These are phyloP conservation scores for Chaetodon trifascialis DNA, from an alignment of 2,113 vertebrate species.

Conservation along the genomic window DNA sequence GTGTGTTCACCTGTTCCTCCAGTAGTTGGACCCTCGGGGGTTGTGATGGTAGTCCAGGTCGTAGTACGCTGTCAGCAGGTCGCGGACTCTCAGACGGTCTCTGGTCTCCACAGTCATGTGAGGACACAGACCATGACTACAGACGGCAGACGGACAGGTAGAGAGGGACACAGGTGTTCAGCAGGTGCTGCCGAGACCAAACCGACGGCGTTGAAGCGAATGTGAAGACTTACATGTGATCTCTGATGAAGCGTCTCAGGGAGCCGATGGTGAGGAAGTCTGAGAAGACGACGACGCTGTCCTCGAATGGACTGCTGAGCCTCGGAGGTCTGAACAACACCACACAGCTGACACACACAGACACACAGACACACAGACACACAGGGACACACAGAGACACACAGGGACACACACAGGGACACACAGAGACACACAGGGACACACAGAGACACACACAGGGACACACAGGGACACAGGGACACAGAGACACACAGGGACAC, in stretches of 20 bases:
- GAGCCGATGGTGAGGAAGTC: constrained; percentile 67
- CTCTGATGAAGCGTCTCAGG: constrained; percentile 83
- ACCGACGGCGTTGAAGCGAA: background rate
- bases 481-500: no score
- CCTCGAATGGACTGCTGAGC: constrained; percentile 80
- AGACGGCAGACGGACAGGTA: constrained; percentile 6
- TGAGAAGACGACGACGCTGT: constrained; percentile 62
- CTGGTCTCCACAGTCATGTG: constrained; percentile 83
- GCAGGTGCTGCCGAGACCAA: background rate
- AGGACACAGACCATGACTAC: constrained; percentile 84
- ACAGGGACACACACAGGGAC: no score
- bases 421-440: no score
- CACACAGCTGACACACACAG: constrained; percentile 68
- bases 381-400: constrained; percentile 1
- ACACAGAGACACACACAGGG: no score
- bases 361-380: background rate
- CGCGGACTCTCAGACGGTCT: constrained; percentile 78
- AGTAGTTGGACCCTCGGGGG: constrained; percentile 82
- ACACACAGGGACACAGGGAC: no score
- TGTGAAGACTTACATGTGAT: constrained; percentile 76
- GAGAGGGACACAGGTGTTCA: background rate
- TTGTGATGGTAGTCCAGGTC: constrained; percentile 83
- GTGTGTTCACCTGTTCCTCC: constrained; percentile 84
- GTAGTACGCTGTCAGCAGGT: constrained; percentile 82
- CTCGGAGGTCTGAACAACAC: constrained; percentile 82